Conservation (phyloP, 2,888 invertebrate species). For the Chymomyza fuscimana region DNA sequence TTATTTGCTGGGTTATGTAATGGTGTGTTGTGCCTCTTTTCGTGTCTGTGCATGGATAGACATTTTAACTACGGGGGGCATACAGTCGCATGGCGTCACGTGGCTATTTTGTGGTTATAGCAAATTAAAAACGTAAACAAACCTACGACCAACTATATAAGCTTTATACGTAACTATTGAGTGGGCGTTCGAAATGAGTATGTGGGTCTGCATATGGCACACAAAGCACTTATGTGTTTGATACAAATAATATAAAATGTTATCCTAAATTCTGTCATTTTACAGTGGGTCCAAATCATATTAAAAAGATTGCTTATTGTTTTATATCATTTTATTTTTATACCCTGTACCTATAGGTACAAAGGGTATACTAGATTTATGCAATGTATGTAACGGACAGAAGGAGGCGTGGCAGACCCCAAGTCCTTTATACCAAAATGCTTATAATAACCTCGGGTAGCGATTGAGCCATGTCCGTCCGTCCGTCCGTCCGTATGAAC, state of each 20-base stretch:
- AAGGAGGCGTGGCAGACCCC: no score
- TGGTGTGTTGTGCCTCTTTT: neutral
- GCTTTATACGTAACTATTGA: neutral
- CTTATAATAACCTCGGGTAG: no score
- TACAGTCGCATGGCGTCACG: slow-evolving; percentile 50
- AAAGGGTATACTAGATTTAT: no score
- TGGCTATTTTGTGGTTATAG: slow-evolving; percentile 45
- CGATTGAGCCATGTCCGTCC: no score
- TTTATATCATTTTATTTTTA: no score
- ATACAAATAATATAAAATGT: slow-evolving; percentile 23
- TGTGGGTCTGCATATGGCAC: slow-evolving; percentile 17
- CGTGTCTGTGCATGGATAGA: slow-evolving; percentile 10
- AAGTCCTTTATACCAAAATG: no score
- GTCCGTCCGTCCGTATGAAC: no score
- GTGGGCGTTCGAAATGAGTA: slow-evolving; percentile 8
- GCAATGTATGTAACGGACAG: no score
- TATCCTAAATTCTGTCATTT: slow-evolving; percentile 19
- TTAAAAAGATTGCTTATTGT: neutral
- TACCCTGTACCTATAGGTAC: no score
- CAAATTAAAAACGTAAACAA: slow-evolving; percentile 67
- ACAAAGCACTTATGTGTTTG: slow-evolving; percentile 1
- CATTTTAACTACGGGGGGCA: slow-evolving; percentile 27
- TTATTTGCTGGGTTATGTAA: neutral
- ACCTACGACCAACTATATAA: slow-evolving; percentile 12
- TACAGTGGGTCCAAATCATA: slow-evolving; percentile 24